A percentile compares a stretch with the other conserved stretches of the same genome.
Evolutionary conservation across 2,888 invertebrate species (phyloP).

Genomic region (Nomada ruficornis): DNA sequence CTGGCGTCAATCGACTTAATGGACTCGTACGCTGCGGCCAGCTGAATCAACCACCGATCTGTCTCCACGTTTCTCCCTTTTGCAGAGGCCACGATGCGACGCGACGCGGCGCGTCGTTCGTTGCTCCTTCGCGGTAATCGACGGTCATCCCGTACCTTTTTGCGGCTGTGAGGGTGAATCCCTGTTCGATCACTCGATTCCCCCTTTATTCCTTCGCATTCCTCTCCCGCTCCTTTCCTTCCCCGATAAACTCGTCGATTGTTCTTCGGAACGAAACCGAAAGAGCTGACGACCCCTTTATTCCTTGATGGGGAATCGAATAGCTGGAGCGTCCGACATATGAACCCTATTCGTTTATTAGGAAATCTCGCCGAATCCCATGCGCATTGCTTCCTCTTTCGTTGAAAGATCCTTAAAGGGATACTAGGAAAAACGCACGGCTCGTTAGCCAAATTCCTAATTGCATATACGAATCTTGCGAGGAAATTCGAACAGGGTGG

Average conservation of each 20-base stretch:
- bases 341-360: no score
- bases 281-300: background rate
- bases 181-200: slow-evolving; percentile 6
- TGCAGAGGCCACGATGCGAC: slow-evolving; percentile 31
- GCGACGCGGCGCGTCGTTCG: background rate
- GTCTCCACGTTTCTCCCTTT: slow-evolving; percentile 25
- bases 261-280: slow-evolving; percentile 3
- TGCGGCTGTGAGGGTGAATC: background rate
- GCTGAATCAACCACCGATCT: slow-evolving; percentile 37
- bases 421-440: no score
- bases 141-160: slow-evolving; percentile 22
- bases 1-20: slow-evolving; percentile 48
- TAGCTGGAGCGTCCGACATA: no score
- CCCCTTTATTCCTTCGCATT: slow-evolving; percentile 5
- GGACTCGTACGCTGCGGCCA: slow-evolving; percentile 31
- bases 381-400: no score
- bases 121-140: slow-evolving; percentile 17
- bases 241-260: slow-evolving; percentile 28
- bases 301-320: background rate
- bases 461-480: slow-evolving; percentile 34
- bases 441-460: slow-evolving; percentile 43
- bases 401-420: no score
- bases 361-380: no score
- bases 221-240: slow-evolving; percentile 7
- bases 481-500: slow-evolving; percentile 21